Base-by-base conservation (phyloP, 2,113 vertebrate species). In the Peromyscus leucopus region DNA sequence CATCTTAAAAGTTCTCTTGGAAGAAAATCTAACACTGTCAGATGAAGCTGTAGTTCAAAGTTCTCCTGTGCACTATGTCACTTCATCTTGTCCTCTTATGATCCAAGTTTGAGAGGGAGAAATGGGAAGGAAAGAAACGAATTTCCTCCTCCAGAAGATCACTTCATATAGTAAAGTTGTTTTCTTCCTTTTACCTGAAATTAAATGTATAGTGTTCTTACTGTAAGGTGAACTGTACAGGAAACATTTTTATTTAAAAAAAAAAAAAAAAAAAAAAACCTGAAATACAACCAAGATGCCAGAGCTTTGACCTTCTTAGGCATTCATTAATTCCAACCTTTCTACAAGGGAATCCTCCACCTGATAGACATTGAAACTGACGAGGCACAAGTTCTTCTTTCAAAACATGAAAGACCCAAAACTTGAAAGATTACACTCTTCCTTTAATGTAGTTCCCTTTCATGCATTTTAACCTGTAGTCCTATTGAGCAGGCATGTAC, bases 251-350 rank as follows among this genome's bases (percentile, higher is more conserved):
- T 65, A 1, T 51, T 65, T 46, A 39, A n/a, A 82, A 59, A 46
- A 95, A 95, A 82, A 59, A 46, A 95, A 95, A 59, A 46, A 95
- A 95, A 39, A 33, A 82, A 59, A 46, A 95, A 95, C 46, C 28
- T 83, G 24, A 46, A 78, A 84, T 1, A 67, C 10, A 67, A 26
- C 33, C 28, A 57, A 67, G 67, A 93, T 85, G 75, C 42, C 42
- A 88, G 91, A 42, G 46, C 33, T 55, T 51, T 97, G 63, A 42
- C 33, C 80, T 82, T 90, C 82, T 31, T 57, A 39, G 48, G 63
- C 69, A 80, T 48, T 82, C 48, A 57, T 85, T 42, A 84, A 89
- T 74, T 46, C 26, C 51, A 51, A 10, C 26, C 19, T 51, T n/a
- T 79, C 21, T 42, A 7, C 13, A 65, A 65, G 4, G 31, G 24